These are phyloP conservation scores for Whitmania pigra DNA, from an alignment of 1,140 invertebrate genomes.

Conservation along the genomic window DNA sequence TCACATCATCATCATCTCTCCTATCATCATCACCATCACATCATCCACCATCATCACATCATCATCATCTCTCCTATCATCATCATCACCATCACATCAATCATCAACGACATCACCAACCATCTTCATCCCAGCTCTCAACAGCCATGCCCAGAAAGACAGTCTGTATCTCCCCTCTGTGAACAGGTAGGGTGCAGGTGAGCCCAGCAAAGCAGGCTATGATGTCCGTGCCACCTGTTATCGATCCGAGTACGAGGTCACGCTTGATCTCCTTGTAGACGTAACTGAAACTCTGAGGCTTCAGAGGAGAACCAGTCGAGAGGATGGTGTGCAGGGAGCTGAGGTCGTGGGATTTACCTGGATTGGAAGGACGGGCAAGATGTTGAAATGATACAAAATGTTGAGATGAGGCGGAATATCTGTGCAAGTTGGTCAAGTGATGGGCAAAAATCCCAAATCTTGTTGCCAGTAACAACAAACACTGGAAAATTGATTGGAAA, in stretches of 20 bases:
- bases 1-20: slow-evolving; percentile 42
- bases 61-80: not conserved
- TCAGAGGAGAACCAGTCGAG: slow-evolving; percentile 51
- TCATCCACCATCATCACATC: not conserved
- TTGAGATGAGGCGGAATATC: too few species aligned
- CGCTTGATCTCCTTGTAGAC: slow-evolving; percentile 49
- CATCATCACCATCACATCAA: too few species aligned
- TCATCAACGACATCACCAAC: slow-evolving; percentile 29
- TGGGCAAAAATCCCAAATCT: too few species aligned
- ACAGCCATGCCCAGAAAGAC: slow-evolving; percentile 48
- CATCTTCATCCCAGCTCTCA: slow-evolving; percentile 42
- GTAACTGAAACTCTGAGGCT: slow-evolving; percentile 48
- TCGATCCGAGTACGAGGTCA: slow-evolving; percentile 49
- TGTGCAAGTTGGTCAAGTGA: not conserved
- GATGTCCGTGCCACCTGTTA: slow-evolving; percentile 52
- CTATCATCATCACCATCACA: slow-evolving; percentile 34
- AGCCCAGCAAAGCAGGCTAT: slow-evolving; percentile 51
- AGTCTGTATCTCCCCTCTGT: slow-evolving; percentile 49
- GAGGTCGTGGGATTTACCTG: slow-evolving; percentile 43
- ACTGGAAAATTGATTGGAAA: too few species aligned
- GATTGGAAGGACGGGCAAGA: too few species aligned
- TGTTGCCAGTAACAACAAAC: too few species aligned
- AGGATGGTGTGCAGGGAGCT: slow-evolving; percentile 44
- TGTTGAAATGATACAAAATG: too few species aligned
- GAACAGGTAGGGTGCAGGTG: slow-evolving; percentile 46